Evolutionary conservation across 2,888 invertebrate genomes (phyloP), one percentile per base, ranked within the genome.

Genomic region (Cephus nigrinus): DNA sequence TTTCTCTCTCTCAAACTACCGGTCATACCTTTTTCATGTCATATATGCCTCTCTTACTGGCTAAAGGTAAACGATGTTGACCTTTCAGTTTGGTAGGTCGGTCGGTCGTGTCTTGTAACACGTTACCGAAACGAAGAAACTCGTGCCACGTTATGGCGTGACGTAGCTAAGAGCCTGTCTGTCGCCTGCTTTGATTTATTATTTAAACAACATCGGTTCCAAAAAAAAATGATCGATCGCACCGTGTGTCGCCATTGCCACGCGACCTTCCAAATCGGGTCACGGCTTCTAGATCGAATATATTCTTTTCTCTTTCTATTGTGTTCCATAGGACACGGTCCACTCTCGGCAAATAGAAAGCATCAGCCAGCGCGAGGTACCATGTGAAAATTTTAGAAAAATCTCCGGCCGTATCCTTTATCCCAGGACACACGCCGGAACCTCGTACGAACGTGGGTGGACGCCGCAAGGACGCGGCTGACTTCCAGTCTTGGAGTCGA

Each of bases 401-500:
- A 23, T 55, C 23, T 55, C 2, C 23, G 23, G 23, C 5, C 55
- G 1, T 55, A 55, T 55, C 55, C 55, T 55, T 55, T 9, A 9
- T 55, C 23, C 55, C 23, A 23, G 9, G 23, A 55, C 23, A 23
- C 23, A 55, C 55, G 5, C 2, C 23, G 55, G 23, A 55, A 23
- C 55, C 23, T 0, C 23, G 55, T 55, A 23, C 9, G 23, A 9
- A 23, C 55, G 55, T 55, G 55, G 55, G 55, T 9, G 55, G 55
- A 23, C 23, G 23, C 23, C 1, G 55, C 55, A 55, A 55, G 55
- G 55, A 55, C 84, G 81, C 76, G 76, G 69, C 68, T 75, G 75
- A 83, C 73, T 84, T 85, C 23, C 55, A 55, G 55, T 23, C 55
- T 82, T 81, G 84, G 81, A 82, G 79, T 78, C 40, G 69, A 76